Evolutionary conservation across 2,113 vertebrate genomes (phyloP), one percentile per base, ranked within the genome.

Genomic region (Heterotilapia buettikoferi): DNA sequence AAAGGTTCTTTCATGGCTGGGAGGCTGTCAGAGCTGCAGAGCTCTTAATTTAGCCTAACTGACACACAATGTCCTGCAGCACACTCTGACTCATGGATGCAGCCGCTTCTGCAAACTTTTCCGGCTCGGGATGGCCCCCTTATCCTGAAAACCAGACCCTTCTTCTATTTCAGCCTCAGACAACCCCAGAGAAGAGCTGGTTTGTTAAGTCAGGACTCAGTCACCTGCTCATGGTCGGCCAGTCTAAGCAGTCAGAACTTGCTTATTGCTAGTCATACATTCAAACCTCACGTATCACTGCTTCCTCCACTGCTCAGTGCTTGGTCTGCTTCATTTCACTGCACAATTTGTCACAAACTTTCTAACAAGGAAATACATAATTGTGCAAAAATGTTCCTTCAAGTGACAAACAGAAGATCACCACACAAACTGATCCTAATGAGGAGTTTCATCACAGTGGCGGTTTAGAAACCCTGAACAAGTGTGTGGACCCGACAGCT

Each of bases 41-140:
- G 56, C 59, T 91, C 83, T 86, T 90, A 36, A 90, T 92, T 89
- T 86, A 40, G 43, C 88, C 80, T 53, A 21, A 76, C 89, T 83
- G 59, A 82, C 54, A 83, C 79, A 26, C 19, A 26, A 31, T 40
- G 21, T 90, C 91, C 80, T 13, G 80, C 19, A 50, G 86, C 88
- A 4, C 18, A 6, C 21, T 76, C 13, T 29, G 14, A 84, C 84
- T 80, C 53, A 78, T 9, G 68, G 33, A 68, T 63, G 86, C 53
- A 24, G 78, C 84, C 16, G 52, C 80, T 86, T 80, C 47, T 9
- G 26, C n/a, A 40, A 80, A 56, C 21, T 59, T 82, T 76, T 56
- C 47, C 26, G 4, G n/a, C n/a, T 4, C 3, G 4, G 16, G 47
- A 80, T 13, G 31, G 6, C 31, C 45, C 43, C 5, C 76, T 88